These are phyloP conservation scores for Promerops cafer DNA, from an alignment of 2,113 vertebrate genomes.

Conservation along the genomic window DNA sequence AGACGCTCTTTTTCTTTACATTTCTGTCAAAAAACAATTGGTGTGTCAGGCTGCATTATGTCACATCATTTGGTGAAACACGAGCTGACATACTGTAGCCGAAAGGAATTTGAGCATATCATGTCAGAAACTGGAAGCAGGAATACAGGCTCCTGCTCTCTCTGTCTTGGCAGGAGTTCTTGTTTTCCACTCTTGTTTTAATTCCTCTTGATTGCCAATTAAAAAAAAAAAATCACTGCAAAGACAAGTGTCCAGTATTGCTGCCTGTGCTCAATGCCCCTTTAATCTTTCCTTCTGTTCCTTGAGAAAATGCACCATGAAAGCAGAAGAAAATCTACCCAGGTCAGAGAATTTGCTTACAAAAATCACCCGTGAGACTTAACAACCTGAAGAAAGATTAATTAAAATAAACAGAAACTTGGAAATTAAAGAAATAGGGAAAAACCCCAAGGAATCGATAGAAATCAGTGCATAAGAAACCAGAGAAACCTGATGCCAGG, in stretches of 20 bases:
- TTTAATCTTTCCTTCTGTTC: not conserved
- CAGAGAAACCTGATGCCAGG: not conserved
- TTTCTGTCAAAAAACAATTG: conserved; percentile 60
- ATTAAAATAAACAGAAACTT: not conserved
- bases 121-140: conserved; percentile 38
- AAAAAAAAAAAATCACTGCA: not conserved
- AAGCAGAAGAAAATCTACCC: not conserved
- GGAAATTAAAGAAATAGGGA: not conserved
- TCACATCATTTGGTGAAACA: conserved; percentile 36
- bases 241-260: not conserved
- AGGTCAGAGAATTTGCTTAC: not conserved
- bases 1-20: not conserved
- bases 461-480: not conserved
- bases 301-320: not conserved
- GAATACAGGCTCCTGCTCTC: not conserved
- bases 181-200: conserved; percentile 36
- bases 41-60: conserved; percentile 41
- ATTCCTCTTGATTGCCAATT: conserved; percentile 14
- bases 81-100: conserved; percentile 49
- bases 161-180: conserved; percentile 17
- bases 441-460: not conserved
- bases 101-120: conserved; percentile 57
- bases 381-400: not conserved
- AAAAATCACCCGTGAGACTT: not conserved
- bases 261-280: not conserved